Conservation (phyloP, 1,140 invertebrate genomes). For the Drosophila mauritiana region DNA sequence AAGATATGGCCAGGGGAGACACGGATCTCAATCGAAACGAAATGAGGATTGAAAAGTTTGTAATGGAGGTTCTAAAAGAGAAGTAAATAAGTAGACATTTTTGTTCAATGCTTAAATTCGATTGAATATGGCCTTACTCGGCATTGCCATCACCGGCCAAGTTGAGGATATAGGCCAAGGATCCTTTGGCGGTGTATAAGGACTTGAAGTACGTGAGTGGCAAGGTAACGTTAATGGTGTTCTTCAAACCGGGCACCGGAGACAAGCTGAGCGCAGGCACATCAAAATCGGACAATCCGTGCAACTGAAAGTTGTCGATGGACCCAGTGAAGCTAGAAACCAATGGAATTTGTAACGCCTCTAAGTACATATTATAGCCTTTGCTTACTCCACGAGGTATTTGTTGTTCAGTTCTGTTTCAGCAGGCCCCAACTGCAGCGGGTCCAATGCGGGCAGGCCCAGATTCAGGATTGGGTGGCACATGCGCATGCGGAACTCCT, state of each 20-base stretch:
- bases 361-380: neutral
- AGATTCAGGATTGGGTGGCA: constrained; percentile 77
- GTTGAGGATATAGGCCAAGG: constrained; percentile 70
- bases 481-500: constrained; percentile 68
- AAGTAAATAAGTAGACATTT: neutral
- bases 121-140: constrained; percentile 46
- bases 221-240: constrained; percentile 61
- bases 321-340: constrained; percentile 64
- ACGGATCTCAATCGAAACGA: constrained; percentile 53
- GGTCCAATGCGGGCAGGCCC: constrained; percentile 73
- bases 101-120: too few species aligned
- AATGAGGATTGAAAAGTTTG: constrained; percentile 46
- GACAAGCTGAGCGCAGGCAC: constrained; percentile 48
- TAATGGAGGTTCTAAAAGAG: constrained; percentile 37
- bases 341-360: neutral
- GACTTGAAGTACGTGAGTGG: constrained; percentile 65
- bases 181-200: constrained; percentile 76
- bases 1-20: constrained; percentile 41
- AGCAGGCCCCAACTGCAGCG: constrained; percentile 47
- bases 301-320: constrained; percentile 62
- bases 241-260: constrained; percentile 18
- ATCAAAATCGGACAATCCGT: constrained; percentile 68
- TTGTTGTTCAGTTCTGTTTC: constrained; percentile 55
- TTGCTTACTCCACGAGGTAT: constrained; percentile 75
- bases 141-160: constrained; percentile 72